Evolutionary conservation across 2,797 vertebrate genomes (phyloP).

Genomic region (Macropus fuliginosus): DNA sequence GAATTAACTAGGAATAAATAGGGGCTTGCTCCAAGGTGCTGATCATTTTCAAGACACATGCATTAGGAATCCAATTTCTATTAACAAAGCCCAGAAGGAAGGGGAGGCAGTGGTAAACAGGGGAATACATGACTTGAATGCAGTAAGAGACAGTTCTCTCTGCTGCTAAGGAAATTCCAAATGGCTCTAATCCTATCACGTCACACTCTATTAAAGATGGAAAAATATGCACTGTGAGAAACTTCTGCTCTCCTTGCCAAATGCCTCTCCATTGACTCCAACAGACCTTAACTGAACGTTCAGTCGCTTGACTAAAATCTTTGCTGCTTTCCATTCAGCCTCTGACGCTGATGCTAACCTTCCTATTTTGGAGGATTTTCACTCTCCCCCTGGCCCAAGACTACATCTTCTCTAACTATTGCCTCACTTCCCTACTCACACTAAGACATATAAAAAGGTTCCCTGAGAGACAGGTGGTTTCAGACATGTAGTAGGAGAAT

Average conservation of each 20-base stretch:
- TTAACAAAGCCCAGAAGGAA: neutral
- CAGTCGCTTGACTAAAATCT: constrained; percentile 15
- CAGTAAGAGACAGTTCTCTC: neutral
- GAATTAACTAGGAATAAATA: constrained; percentile 1
- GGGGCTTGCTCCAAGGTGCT: neutral
- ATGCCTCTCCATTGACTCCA: neutral
- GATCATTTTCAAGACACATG: neutral
- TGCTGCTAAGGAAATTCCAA: constrained; percentile 45
- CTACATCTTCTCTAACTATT: neutral
- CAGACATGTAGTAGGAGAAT: neutral
- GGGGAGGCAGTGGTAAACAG: neutral
- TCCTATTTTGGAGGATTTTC: constrained; percentile 23
- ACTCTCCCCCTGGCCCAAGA: neutral
- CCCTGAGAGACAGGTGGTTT: neutral
- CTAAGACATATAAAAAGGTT: neutral
- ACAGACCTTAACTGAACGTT: neutral
- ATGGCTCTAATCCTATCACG: constrained; percentile 14
- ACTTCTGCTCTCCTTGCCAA: neutral
- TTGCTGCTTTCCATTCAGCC: constrained; percentile 2
- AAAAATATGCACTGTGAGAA: neutral
- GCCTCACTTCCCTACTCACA: neutral
- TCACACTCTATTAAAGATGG: constrained; percentile 31
- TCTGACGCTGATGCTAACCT: constrained; percentile 30
- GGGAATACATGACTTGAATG: neutral
- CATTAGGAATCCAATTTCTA: neutral